Evolutionary conservation across 1,140 invertebrate genomes (phyloP).

Genomic region (Ostrea edulis): DNA sequence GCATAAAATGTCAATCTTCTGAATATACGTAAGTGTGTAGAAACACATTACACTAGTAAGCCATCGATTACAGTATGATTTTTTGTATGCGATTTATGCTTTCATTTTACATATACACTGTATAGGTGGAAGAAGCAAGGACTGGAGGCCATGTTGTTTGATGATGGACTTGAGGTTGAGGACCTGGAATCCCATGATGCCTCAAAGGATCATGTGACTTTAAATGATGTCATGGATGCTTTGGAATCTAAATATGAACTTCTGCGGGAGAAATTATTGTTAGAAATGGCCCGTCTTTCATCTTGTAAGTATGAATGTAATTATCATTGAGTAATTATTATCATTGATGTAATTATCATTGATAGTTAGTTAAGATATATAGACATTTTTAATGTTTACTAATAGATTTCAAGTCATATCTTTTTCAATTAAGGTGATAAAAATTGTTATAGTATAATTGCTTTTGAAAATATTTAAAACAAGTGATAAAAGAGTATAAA

Average conservation of each 20-base stretch:
- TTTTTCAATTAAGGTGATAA: background rate
- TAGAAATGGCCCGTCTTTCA: slow-evolving; percentile 68
- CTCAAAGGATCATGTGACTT: slow-evolving; percentile 62
- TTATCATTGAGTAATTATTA: no score
- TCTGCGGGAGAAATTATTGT: slow-evolving; percentile 67
- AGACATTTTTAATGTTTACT: background rate
- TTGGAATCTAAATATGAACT: slow-evolving; percentile 72
- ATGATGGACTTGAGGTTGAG: slow-evolving; percentile 71
- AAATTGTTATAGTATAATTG: background rate
- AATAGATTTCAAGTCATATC: background rate
- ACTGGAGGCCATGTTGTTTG: slow-evolving; percentile 71
- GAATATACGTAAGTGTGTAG: no score
- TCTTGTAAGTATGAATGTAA: slow-evolving; percentile 61
- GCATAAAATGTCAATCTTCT: no score
- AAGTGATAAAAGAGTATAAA: background rate
- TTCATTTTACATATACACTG: background rate
- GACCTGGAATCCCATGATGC: slow-evolving; percentile 51
- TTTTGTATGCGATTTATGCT: background rate
- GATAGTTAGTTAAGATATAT: background rate
- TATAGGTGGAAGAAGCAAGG: slow-evolving; percentile 72
- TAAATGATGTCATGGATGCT: slow-evolving; percentile 67
- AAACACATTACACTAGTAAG: background rate
- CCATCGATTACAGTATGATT: background rate
- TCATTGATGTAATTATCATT: no score
- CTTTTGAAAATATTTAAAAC: background rate